These are phyloP conservation scores for Eupithecia exiguata DNA, from an alignment of 2,888 invertebrate species.

Conservation along the genomic window DNA sequence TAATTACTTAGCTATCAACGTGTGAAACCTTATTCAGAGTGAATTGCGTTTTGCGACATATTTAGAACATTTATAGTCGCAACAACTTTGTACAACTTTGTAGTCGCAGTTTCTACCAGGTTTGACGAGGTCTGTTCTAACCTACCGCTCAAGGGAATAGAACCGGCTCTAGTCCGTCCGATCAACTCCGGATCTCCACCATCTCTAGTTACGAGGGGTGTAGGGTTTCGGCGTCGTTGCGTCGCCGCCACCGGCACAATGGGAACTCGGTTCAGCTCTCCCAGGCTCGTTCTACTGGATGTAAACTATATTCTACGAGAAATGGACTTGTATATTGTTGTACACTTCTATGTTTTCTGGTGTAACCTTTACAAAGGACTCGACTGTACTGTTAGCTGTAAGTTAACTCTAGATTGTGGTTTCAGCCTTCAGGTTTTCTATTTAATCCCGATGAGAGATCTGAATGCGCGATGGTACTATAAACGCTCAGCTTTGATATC, in stretches of 20 bases:
- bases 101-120: slow-evolving; percentile 42
- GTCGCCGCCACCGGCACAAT: slow-evolving; percentile 61
- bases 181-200: slow-evolving; percentile 62
- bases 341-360: slow-evolving; percentile 26
- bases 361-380: slow-evolving; percentile 30
- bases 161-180: slow-evolving; percentile 52
- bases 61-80: neutral
- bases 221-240: slow-evolving; percentile 66
- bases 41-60: neutral
- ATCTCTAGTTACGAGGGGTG: slow-evolving; percentile 66
- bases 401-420: slow-evolving; percentile 13
- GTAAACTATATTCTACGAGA: slow-evolving; percentile 55
- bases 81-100: too few relatives aligned
- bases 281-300: slow-evolving; percentile 61
- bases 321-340: slow-evolving; percentile 11
- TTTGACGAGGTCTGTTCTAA: slow-evolving; percentile 45
- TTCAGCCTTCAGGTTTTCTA: slow-evolving; percentile 22
- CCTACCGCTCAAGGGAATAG: slow-evolving; percentile 38
- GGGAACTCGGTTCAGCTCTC: slow-evolving; percentile 47
- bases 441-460: slow-evolving; percentile 12
- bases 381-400: slow-evolving; percentile 16
- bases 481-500: slow-evolving; percentile 1
- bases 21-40: neutral
- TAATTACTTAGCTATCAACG: neutral
- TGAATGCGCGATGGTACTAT: neutral